Conservation (phyloP, 2,113 vertebrate species). For the Heloderma charlesbogerti region DNA sequence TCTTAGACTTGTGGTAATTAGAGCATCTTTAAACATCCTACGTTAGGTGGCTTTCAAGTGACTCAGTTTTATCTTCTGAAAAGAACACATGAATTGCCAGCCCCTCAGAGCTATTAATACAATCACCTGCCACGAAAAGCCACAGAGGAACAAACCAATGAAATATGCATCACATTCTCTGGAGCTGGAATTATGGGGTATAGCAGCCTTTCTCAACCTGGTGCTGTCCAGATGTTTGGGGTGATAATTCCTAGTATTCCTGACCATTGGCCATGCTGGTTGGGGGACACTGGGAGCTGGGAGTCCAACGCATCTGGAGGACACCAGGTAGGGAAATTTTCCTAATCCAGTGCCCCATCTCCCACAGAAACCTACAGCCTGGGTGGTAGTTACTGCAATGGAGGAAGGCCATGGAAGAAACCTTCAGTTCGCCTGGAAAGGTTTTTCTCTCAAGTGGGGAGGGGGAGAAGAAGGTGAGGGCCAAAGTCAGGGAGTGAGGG, state of each 20-base stretch:
- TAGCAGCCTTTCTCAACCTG: too few species aligned
- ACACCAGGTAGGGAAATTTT: too few species aligned
- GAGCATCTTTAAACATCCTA: slow-evolving; percentile 60
- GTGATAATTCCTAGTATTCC: not conserved
- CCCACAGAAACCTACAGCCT: not conserved
- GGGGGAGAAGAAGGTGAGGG: not conserved
- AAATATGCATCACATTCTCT: slow-evolving; percentile 51
- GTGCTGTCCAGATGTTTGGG: not conserved
- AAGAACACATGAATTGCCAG: slow-evolving; percentile 66
- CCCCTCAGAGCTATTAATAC: slow-evolving; percentile 72
- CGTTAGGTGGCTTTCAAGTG: slow-evolving; percentile 73
- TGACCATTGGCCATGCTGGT: not conserved
- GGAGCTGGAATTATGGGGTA: slow-evolving; percentile 10
- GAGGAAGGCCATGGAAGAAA: not conserved
- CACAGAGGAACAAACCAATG: slow-evolving; percentile 60
- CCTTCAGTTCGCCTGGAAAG: not conserved
- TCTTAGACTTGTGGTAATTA: slow-evolving; percentile 61
- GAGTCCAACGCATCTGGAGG: too few species aligned
- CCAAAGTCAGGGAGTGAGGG: not conserved
- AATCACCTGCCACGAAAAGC: slow-evolving; percentile 69
- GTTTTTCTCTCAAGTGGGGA: not conserved
- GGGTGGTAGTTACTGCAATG: not conserved
- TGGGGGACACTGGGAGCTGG: not conserved
- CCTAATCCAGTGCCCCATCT: not conserved
- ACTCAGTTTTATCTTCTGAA: slow-evolving; percentile 71